Base-by-base conservation (phyloP, 2,113 vertebrate species). In the Trematomus loennbergii region DNA sequence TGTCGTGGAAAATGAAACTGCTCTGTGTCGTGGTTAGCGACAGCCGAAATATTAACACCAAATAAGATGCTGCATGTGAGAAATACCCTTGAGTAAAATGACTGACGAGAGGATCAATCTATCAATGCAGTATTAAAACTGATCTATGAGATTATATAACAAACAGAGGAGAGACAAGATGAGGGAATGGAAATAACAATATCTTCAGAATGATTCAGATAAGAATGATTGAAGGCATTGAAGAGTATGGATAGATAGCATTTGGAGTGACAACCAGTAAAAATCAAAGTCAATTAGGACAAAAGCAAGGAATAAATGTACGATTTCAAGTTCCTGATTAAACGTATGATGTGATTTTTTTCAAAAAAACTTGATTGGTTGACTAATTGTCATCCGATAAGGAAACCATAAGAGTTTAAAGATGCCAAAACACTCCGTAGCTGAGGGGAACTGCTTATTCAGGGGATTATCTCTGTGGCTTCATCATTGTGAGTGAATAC, bases 31-130 rank as follows among this genome's bases (percentile, higher is more conserved):
- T 12, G 63, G 43, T 25, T 18, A 33, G 45, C 11, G 8, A 75
- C 70, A 75, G 67, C 22, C 0, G 7, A 54, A 67, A 78, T 48
- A 77, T 57, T 73, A 57, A 50, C 50, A 77, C 6, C 1, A 2
- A 65, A 54, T 62, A 79, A 59, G 57, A 59, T 36, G 29, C 46
- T 62, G 43, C 7, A 1, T 63, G 25, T 68, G 78, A 72, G 18
- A 78, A 71, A 78, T 66, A 25, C 62, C 65, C 17, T 16, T 73
- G 61, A 52, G 29, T 73, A 22, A 49, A 72, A 67, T 71, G 71
- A 84, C 65, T 66, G 81, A 58, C 72, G 45, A 79, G 75, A 72
- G 71, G 75, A 79, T 79, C 46, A 48, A 48, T 48, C 36, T 84
- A 64, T 79, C 52, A 55, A 68, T 74, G 70, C 67, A 67, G 50